Conservation (phyloP, 2,113 vertebrate genomes). For the Gorsachius goisagi region DNA sequence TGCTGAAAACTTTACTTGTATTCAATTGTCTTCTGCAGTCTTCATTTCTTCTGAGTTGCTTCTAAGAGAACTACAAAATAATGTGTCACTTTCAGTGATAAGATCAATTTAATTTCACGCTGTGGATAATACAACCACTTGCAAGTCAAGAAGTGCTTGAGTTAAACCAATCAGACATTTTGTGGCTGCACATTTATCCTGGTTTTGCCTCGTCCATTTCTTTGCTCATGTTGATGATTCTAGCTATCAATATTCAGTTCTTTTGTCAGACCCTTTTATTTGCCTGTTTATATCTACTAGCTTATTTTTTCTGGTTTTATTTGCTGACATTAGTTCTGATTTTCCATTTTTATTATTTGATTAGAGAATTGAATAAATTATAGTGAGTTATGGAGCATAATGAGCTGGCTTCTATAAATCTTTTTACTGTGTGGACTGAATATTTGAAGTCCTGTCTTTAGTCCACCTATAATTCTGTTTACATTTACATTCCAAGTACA, state of each 20-base stretch:
- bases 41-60: neutral
- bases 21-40: neutral
- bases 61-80: neutral
- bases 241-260: neutral
- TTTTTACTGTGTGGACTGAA: neutral
- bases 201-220: neutral
- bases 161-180: neutral
- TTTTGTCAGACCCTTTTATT: neutral
- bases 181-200: neutral
- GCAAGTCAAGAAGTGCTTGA: neutral
- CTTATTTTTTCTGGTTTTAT: neutral
- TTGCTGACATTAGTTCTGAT: neutral
- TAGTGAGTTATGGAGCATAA: neutral
- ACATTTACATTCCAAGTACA: neutral
- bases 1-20: neutral
- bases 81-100: neutral
- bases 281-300: neutral
- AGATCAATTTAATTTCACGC: neutral
- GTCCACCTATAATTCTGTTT: neutral
- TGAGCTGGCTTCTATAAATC: neutral
- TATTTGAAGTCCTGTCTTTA: neutral
- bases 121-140: neutral
- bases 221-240: neutral
- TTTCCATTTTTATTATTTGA: neutral
- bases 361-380: neutral